phyloP scores from a whole-genome alignment of 2,113 vertebrate genomes.

The Tragelaphus imberbis region DNA sequence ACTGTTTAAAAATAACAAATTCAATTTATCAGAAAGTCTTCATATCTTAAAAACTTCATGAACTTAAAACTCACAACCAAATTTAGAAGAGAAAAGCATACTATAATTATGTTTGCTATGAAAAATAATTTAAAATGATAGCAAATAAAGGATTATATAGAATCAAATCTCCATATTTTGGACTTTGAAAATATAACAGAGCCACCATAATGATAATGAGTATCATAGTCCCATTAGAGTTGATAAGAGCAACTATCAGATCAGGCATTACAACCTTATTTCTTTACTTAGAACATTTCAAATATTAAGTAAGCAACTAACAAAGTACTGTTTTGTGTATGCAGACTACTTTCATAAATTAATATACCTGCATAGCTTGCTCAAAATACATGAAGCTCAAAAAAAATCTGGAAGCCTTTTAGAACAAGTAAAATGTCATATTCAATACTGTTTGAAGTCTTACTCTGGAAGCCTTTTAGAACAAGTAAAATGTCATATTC shows the following conservation, averaged over 20 bases:
- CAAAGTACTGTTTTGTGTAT: not conserved
- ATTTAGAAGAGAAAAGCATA: not conserved
- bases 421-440: not conserved
- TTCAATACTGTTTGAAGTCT: constrained; percentile 59
- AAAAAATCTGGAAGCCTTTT: not conserved
- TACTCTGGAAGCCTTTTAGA: constrained; percentile 85
- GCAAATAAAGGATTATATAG: not conserved
- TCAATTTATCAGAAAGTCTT: not conserved
- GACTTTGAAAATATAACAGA: not conserved
- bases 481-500: not conserved
- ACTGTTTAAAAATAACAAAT: constrained; percentile 14
- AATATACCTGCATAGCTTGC: not conserved
- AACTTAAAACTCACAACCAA: not conserved
- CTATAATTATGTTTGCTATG: not conserved
- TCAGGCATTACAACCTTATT: not conserved
- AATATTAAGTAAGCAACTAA: not conserved
- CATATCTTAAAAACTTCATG: not conserved
- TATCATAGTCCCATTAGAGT: not conserved
- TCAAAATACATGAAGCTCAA: not conserved
- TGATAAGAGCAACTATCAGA: not conserved
- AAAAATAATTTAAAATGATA: constrained; percentile 11
- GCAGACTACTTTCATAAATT: constrained; percentile 10
- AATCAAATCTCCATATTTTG: not conserved
- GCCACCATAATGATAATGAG: not conserved
- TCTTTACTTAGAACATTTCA: not conserved